These are phyloP conservation scores for Embiotoca jacksoni DNA, from an alignment of 2,113 vertebrate genomes.

Conservation along the genomic window DNA sequence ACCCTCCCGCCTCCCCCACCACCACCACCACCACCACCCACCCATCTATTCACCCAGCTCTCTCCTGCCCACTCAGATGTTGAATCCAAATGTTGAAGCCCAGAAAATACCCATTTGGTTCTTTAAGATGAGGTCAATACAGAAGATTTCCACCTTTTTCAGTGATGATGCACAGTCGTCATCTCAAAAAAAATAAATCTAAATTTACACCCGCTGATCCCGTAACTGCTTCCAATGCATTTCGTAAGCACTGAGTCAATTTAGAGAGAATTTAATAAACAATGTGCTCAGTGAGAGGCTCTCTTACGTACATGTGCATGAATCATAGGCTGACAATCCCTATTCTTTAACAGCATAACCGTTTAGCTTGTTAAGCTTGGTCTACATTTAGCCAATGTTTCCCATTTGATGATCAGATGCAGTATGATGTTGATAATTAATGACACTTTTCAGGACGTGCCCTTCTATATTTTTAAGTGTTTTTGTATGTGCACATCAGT, in stretches of 20 bases:
- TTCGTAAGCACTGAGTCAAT: neutral
- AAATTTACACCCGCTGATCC: neutral
- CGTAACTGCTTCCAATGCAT: neutral
- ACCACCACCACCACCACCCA: too few relatives aligned
- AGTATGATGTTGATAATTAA: neutral
- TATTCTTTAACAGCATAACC: neutral
- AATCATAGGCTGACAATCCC: neutral
- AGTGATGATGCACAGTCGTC: too few relatives aligned
- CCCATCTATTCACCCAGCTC: conserved; percentile 18
- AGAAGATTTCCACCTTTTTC: neutral
- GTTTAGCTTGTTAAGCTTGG: conserved; percentile 1
- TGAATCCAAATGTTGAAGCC: neutral
- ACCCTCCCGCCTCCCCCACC: too few relatives aligned
- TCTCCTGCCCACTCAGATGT: neutral
- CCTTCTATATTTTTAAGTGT: neutral
- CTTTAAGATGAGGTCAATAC: neutral
- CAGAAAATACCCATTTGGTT: too few relatives aligned
- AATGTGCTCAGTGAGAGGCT: neutral
- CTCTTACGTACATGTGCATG: neutral
- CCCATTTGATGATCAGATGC: neutral
- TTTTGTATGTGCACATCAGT: neutral
- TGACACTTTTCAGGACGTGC: neutral
- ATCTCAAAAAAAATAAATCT: too few relatives aligned
- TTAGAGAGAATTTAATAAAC: neutral
- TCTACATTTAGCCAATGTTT: neutral